These are phyloP conservation scores for Hypsibius dujardini DNA, from an alignment of 1,140 invertebrate genomes.

Conservation along the genomic window DNA sequence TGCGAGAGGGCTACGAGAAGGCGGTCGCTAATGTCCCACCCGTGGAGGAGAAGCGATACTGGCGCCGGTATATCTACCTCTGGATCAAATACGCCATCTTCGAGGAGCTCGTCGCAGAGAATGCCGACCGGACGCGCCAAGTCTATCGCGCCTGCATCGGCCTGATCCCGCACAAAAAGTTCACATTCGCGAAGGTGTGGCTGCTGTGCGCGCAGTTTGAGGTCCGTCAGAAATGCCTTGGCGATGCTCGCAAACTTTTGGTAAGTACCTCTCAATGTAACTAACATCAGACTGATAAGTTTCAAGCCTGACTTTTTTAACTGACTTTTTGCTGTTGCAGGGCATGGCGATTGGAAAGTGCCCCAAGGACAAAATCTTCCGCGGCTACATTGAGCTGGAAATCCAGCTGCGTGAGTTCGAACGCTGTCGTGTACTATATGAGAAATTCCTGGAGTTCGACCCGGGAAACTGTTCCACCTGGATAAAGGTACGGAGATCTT, in stretches of 20 bases:
- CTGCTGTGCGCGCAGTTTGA: constrained; percentile 91
- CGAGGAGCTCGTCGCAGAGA: constrained; percentile 82
- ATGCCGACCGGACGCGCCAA: constrained; percentile 67
- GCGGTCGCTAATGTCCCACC: constrained; percentile 94
- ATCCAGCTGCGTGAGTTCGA: constrained; percentile 95
- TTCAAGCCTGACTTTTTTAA: neutral
- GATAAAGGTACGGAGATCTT: constrained; percentile 52
- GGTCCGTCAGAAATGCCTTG: constrained; percentile 78
- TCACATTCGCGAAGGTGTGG: constrained; percentile 99
- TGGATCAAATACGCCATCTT: constrained; percentile 99
- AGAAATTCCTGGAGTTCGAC: constrained; percentile 88
- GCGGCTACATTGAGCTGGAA: constrained; percentile 94
- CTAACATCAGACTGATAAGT: neutral
- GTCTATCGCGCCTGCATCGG: constrained; percentile 81
- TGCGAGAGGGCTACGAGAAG: constrained; percentile 85
- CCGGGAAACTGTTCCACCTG: constrained; percentile 94
- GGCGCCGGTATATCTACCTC: constrained; percentile 95
- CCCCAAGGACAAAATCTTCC: constrained; percentile 88
- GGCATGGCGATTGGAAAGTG: constrained; percentile 82
- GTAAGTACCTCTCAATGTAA: constrained; percentile 31
- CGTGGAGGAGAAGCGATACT: constrained; percentile 53
- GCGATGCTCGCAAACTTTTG: constrained; percentile 66
- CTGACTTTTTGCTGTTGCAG: constrained; percentile 31
- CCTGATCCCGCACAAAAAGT: constrained; percentile 84
- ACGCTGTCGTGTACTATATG: constrained; percentile 70